Conservation (phyloP, 1,140 invertebrate genomes). For the Sinella curviseta region DNA sequence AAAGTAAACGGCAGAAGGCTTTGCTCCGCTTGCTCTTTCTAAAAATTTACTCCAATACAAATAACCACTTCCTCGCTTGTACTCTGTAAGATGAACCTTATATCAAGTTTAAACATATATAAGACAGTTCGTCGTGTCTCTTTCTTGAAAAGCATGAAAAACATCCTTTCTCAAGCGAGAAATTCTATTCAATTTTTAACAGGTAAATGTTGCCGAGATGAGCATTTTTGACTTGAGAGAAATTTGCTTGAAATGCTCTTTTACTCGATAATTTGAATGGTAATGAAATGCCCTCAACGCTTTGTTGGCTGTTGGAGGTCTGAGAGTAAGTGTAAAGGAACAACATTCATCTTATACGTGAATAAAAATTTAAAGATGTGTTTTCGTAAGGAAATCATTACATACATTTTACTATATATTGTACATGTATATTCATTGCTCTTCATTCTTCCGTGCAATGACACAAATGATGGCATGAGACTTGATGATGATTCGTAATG, state of each 20-base stretch:
- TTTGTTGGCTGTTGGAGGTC: constrained; percentile 22
- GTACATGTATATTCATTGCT: not conserved
- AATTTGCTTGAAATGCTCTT: constrained; percentile 12
- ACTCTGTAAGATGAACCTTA: not conserved
- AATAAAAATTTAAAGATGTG: no score
- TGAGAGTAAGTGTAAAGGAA: not conserved
- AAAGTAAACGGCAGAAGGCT: constrained; percentile 24
- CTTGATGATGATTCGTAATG: not conserved
- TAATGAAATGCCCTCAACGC: constrained; percentile 19
- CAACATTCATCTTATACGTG: no score
- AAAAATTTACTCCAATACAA: not conserved
- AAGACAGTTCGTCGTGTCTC: not conserved
- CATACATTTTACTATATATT: no score
- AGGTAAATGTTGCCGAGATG: not conserved
- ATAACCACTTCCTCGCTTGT: not conserved
- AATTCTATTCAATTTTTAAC: constrained; percentile 15
- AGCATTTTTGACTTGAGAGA: no score
- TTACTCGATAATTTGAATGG: not conserved
- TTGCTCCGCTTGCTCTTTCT: not conserved
- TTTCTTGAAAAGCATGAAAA: constrained; percentile 19
- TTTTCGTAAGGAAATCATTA: no score
- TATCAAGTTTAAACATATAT: no score
- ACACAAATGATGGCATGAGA: constrained; percentile 11
- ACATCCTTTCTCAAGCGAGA: constrained; percentile 14
- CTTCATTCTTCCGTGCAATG: constrained; percentile 16